Evolutionary conservation across 2,113 vertebrate genomes (phyloP), one percentile per base, ranked within the genome.

Genomic region (Nycticebus coucang): DNA sequence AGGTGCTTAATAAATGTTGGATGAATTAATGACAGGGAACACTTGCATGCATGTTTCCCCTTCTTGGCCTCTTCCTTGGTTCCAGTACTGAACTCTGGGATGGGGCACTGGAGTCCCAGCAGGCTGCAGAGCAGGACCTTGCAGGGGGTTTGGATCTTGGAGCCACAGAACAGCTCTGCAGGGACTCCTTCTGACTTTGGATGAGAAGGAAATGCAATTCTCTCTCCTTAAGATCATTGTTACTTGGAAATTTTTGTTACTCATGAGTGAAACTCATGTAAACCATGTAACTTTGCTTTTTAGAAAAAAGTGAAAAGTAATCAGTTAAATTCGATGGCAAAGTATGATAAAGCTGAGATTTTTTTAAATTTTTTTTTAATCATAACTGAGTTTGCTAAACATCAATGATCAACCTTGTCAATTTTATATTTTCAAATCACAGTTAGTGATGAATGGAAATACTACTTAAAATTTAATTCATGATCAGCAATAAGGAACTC

Each of bases 351-450:
- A 21, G 71, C 30, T 41, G 26, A 88, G 30, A 2, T 68, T 33
- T 71, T 62, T 53, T 1, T 59, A n/a, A n/a, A n/a, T 62, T 85
- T 50, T 62, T 85, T 83, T 15, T 10, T 19, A 1, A 4, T 45
- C 15, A 79, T 53, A 79, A 66, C 2, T 95, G n/a, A 71, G 35
- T 62, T 83, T 80, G 41, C 72, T 90, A 66, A 57, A 35, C 6
- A 33, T 14, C 84, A 26, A 64, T 66, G 72, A 55, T 59, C 66
- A 85, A 41, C 9, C 9, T 91, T 85, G 45, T 68, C 59, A 69
- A 7, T 71, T 88, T 77, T 26, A n/a, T 64, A 75, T 94, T 95
- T 78, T 92, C n/a, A 75, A 69, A 24, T 74, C 72, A 62, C 24
- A 2, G 21, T 66, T 62, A 82, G 17, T 69, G 37, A 74, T 80